These are phyloP conservation scores for Drosophila affinis DNA, from an alignment of 2,888 invertebrate genomes.

Conservation along the genomic window DNA sequence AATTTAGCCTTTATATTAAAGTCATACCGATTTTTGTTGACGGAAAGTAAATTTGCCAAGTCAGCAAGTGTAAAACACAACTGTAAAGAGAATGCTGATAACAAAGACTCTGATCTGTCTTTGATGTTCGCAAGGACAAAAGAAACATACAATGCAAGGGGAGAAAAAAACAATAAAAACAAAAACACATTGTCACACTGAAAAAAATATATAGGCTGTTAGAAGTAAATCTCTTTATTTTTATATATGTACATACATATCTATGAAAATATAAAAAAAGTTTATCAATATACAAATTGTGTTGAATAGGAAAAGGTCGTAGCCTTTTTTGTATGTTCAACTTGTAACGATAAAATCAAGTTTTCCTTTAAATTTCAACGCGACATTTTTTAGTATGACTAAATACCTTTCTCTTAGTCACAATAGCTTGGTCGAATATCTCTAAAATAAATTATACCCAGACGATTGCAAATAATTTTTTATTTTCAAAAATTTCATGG, in stretches of 20 bases:
- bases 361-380: too few relatives aligned
- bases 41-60: slow-evolving; percentile 10
- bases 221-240: background rate
- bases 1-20: background rate
- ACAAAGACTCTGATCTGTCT: slow-evolving; percentile 66
- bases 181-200: slow-evolving; percentile 47
- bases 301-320: too few relatives aligned
- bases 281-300: too few relatives aligned
- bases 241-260: background rate
- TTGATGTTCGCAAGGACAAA: slow-evolving; percentile 74
- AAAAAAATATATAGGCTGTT: background rate
- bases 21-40: background rate
- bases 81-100: slow-evolving; percentile 47
- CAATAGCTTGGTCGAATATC: too few relatives aligned
- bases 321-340: too few relatives aligned
- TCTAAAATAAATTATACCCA: too few relatives aligned
- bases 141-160: slow-evolving; percentile 47
- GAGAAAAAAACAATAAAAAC: slow-evolving; percentile 50
- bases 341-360: too few relatives aligned
- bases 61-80: slow-evolving; percentile 31
- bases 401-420: too few relatives aligned
- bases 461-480: too few relatives aligned
- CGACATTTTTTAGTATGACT: too few relatives aligned
- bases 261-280: too few relatives aligned
- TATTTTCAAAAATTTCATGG: too few relatives aligned